phyloP scores from a whole-genome alignment of 2,797 vertebrate genomes.

The Fistularia tabacaria region DNA sequence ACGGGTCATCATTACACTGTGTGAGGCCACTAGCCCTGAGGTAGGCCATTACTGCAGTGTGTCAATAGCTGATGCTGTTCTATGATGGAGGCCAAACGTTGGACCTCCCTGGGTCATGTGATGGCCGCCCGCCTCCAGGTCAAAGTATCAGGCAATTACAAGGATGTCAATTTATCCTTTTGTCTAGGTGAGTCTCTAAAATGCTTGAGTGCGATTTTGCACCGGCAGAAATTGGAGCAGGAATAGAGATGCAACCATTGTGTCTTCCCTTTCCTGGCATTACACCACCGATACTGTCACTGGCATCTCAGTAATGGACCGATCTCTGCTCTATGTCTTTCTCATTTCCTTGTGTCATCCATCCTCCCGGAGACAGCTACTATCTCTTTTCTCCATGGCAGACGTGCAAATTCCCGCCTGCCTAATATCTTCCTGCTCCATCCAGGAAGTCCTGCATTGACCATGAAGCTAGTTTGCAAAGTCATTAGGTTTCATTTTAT shows the following conservation, averaged over 20 bases:
- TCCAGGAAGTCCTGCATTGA: conserved; percentile 63
- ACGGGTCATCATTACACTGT: conserved; percentile 64
- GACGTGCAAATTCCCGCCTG: conserved; percentile 41
- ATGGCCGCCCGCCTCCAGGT: conserved; percentile 57
- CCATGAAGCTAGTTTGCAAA: conserved; percentile 59
- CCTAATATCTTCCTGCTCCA: conserved; percentile 50
- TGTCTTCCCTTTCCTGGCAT: conserved; percentile 14
- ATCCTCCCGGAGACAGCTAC: conserved; percentile 59
- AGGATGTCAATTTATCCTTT: conserved; percentile 46
- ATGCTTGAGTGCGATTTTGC: conserved; percentile 8
- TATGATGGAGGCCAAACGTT: conserved; percentile 48
- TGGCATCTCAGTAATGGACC: conserved; percentile 23
- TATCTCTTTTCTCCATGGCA: conserved; percentile 43
- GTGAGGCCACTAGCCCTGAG: conserved; percentile 55
- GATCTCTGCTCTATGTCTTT: conserved; percentile 26
- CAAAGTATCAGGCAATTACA: conserved; percentile 57
- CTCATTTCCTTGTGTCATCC: conserved; percentile 70
- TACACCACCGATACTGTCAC: conserved; percentile 27
- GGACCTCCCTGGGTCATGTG: conserved; percentile 53
- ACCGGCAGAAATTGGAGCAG: conserved; percentile 7
- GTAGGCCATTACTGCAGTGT: conserved; percentile 58
- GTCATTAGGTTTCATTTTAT: conserved; percentile 59
- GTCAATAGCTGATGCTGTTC: conserved; percentile 57
- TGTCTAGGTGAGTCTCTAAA: conserved; percentile 23
- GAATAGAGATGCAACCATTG: neutral